Evolutionary conservation across 23 tunicate genomes (phyloP).

Genomic region (Botrylloides violaceus): DNA sequence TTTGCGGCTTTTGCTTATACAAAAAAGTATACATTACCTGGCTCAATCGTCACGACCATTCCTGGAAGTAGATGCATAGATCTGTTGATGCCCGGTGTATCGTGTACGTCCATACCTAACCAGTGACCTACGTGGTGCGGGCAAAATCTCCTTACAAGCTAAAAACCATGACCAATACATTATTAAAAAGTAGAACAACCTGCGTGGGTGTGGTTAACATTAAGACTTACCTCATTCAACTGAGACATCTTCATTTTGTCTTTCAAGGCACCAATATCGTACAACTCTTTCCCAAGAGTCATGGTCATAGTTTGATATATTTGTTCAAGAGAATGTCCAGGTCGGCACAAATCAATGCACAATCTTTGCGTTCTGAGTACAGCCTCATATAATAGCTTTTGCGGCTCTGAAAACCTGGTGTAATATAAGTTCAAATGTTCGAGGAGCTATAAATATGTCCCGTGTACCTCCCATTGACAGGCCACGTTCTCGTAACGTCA

Average conservation of each 20-base stretch:
- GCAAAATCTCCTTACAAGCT: slow-evolving; percentile 65
- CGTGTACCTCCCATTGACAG: slow-evolving; percentile 83
- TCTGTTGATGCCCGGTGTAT: slow-evolving; percentile 41
- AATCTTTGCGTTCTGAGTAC: slow-evolving; percentile 52
- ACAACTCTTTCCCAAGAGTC: slow-evolving; percentile 44
- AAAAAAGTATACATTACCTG: too few relatives aligned
- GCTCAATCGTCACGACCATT: slow-evolving; percentile 92
- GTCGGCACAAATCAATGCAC: slow-evolving; percentile 49
- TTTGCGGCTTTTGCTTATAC: too few relatives aligned
- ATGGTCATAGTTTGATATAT: slow-evolving; percentile 49
- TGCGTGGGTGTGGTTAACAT: too few relatives aligned
- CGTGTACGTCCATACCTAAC: slow-evolving; percentile 95
- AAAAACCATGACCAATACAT: background rate
- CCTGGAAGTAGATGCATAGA: slow-evolving; percentile 46
- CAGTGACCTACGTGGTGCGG: slow-evolving; percentile 96
- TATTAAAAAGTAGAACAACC: background rate
- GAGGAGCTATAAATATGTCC: too few relatives aligned
- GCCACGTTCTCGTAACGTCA: slow-evolving; percentile 86
- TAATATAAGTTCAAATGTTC: too few relatives aligned
- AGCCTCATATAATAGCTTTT: slow-evolving; percentile 39
- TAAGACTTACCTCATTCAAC: background rate
- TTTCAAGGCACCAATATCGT: slow-evolving; percentile 21
- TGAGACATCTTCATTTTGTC: slow-evolving; percentile 32
- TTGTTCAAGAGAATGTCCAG: slow-evolving; percentile 50
- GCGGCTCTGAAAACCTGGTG: slow-evolving; percentile 33